Percentiles rank a stretch among this genome's conserved stretches.
Evolutionary conservation across 2,797 vertebrate genomes (phyloP).

Genomic region (Melanotaenia trifasciata): DNA sequence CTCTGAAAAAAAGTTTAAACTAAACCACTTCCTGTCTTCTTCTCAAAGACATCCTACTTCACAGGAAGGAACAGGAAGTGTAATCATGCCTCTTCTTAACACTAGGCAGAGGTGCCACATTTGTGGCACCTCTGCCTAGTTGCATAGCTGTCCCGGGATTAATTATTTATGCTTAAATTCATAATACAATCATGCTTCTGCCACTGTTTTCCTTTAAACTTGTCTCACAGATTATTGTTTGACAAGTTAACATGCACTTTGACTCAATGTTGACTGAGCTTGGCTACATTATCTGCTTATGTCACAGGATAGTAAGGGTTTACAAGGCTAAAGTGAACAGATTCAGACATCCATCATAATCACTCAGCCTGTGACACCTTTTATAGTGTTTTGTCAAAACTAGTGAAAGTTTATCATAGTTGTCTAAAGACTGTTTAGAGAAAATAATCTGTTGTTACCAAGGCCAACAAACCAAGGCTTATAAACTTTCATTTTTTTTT

Average conservation of each 20-base stretch:
- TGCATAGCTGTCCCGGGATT: slow-evolving; percentile 1
- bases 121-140: slow-evolving; percentile 2
- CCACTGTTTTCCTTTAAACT: neutral
- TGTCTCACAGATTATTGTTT: slow-evolving; percentile 37
- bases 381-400: neutral
- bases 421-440: slow-evolving; percentile 1
- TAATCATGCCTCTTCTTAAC: slow-evolving; percentile 21
- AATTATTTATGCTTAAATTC: neutral
- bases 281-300: slow-evolving; percentile 35
- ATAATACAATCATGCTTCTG: neutral
- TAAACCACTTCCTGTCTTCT: slow-evolving; percentile 75
- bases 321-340: slow-evolving; percentile 18
- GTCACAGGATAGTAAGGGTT: slow-evolving; percentile 52
- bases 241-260: slow-evolving; percentile 43
- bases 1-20: slow-evolving; percentile 20
- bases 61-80: slow-evolving; percentile 61
- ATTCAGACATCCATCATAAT: slow-evolving; percentile 29
- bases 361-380: slow-evolving; percentile 10
- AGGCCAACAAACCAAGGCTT: slow-evolving; percentile 8
- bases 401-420: slow-evolving; percentile 1
- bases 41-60: slow-evolving; percentile 37
- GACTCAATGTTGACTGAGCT: slow-evolving; percentile 29
- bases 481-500: neutral
- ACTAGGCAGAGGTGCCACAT: too few relatives aligned
- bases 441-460: slow-evolving; percentile 9